Base-by-base conservation (phyloP, 2,888 invertebrate species). In the Acleris holmiana region DNA sequence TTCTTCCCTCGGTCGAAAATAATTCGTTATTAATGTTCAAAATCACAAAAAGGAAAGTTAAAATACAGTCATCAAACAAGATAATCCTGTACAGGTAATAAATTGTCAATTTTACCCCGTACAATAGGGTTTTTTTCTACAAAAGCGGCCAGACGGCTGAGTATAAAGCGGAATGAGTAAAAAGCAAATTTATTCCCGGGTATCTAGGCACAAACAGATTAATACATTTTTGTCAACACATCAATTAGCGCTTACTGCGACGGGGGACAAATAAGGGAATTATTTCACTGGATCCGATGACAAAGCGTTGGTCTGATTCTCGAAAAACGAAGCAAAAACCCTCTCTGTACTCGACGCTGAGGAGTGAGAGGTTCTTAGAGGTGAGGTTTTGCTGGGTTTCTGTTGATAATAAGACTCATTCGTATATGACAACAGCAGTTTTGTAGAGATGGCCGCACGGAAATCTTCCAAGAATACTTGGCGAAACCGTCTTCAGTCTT, bases 171-270 rank as follows among this genome's bases (percentile, higher is more conserved):
- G n/a, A 41, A 61, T 47, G 19, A 55, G 46, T 57, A 51, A 48
- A 60, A 51, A 61, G 44, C 46, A 51, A 63, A 63, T 47, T 64
- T 41, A 29, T 60, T 25, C 48, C 19, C 55, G 23, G 21, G 51
- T 66, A 66, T 61, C 61, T 61, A 58, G 62, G 50, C 47, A 62
- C 51, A 61, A 61, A 48, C 56, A 66, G 62, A 66, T 61, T 66
- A 61, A 66, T 62, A 66, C 64, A 65, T 66, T 69, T 70, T 69
- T 70, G 71, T 74, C 68, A 71, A 73, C 68, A 71, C 71, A 75
- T 74, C 68, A 72, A 76, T 76, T 73, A 73, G 66, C 63, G 68
- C 68, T 70, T 67, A 67, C 68, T 70, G 56, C 66, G 63, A 66
- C 66, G 35, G 59, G 66, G 70, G 62, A 61, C 66, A 68, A 74